Base-by-base conservation (phyloP, 1,140 invertebrate genomes). In the Luehdorfia chinensis region DNA sequence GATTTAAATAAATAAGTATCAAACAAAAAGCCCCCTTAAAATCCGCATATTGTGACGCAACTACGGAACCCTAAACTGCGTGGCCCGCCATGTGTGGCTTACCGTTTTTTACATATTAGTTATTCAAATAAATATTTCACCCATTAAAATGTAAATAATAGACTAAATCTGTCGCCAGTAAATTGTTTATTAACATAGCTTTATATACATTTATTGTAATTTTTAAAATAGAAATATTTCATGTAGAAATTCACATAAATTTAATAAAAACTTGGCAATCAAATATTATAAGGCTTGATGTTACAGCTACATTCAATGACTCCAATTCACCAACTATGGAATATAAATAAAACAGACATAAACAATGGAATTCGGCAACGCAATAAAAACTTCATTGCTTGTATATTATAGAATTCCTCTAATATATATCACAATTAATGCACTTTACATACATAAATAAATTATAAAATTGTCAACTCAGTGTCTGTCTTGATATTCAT, bases 391-490 rank as follows among this genome's bases (percentile, higher is more conserved):
- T 58, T 59, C 59, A 74, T 69, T 64, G 60, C 66, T 73, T 49
- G 59, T 64, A 67, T 68, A 65, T 66, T 50, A 72, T 66, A 54
- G 60, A 58, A 69, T 68, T 68, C 53, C 50, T 59, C 61, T 65
- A 69, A 64, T 75, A 66, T 55, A 64, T 57, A 53, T 84, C 75
- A 86, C 77, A 80, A 75, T 68, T 66, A 79, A 81, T 81, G 70
- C 76, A 85, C 79, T 84, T 80, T 80, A 76, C 50, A n/a, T n/a
- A n/a, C n/a, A 75, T 80, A 84, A 84, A 85, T 84, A 81, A 85
- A 85, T 81, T 80, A 84, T 74, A 73, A 75, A 81, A 79, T 78
- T 71, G 77, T 85, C 77, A 85, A 80, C 75, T 55, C 61, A 75
- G 72, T 64, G 68, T 81, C 74, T 76, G 57, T 74, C 59, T 74